Evolutionary conservation across 2,888 invertebrate species (phyloP).

Genomic region (Tholera decimalis): DNA sequence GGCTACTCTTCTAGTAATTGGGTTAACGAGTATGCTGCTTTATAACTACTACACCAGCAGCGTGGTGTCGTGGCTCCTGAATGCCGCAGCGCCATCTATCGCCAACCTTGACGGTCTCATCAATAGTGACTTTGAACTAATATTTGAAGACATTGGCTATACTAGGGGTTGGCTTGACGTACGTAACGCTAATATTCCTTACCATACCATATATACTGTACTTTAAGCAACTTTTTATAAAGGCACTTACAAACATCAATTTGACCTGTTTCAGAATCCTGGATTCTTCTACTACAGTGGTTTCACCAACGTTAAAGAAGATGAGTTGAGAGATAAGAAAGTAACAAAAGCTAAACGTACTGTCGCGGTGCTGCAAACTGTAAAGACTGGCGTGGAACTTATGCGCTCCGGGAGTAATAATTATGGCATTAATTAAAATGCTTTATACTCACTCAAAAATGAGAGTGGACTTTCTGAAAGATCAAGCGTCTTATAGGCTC

Average conservation of each 20-base stretch:
- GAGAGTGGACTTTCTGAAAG: no score
- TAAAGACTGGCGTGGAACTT: constrained; percentile 76
- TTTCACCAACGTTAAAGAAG: constrained; percentile 81
- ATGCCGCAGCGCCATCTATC: constrained; percentile 85
- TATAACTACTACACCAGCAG: constrained; percentile 92
- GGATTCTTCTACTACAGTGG: constrained; percentile 86
- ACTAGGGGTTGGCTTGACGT: constrained; percentile 87
- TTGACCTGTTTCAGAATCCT: constrained; percentile 72
- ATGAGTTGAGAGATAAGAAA: constrained; percentile 80
- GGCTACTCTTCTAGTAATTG: constrained; percentile 78
- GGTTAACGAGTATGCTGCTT: constrained; percentile 86
- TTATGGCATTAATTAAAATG: neutral
- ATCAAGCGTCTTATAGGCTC: no score
- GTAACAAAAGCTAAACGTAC: constrained; percentile 77
- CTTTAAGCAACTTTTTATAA: neutral
- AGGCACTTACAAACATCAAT: neutral
- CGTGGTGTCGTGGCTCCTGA: constrained; percentile 91
- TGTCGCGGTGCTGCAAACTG: constrained; percentile 72
- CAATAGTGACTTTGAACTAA: constrained; percentile 86
- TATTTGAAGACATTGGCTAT: constrained; percentile 90
- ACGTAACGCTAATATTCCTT: no score
- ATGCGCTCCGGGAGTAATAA: constrained; percentile 78
- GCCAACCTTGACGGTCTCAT: constrained; percentile 87
- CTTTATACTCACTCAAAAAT: neutral
- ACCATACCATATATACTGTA: neutral